These are phyloP conservation scores for Rhea pennata DNA, from an alignment of 2,113 vertebrate species.

Conservation along the genomic window DNA sequence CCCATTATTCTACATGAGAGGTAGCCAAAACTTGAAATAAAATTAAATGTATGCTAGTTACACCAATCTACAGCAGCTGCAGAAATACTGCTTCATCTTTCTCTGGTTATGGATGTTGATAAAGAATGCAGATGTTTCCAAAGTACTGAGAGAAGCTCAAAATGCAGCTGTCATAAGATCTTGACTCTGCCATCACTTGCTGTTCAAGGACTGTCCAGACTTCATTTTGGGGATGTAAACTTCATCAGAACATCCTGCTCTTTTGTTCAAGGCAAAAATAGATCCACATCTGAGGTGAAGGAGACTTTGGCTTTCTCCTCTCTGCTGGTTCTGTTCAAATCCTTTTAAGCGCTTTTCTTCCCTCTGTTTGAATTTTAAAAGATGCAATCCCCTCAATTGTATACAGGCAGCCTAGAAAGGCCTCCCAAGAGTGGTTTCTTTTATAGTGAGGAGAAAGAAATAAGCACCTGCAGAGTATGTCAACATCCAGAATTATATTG, in stretches of 20 bases:
- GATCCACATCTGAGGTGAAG: conserved; percentile 30
- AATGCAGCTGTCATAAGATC: conserved; percentile 49
- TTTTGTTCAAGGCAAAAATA: conserved; percentile 37
- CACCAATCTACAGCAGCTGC: conserved; percentile 46
- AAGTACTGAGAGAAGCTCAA: conserved; percentile 63
- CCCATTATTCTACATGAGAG: neutral
- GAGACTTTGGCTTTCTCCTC: conserved; percentile 1
- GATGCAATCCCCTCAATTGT: neutral
- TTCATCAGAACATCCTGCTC: conserved; percentile 59
- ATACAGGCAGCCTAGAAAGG: neutral
- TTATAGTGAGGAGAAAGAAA: neutral
- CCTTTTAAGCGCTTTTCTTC: conserved; percentile 1
- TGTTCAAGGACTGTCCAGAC: conserved; percentile 64
- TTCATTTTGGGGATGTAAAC: conserved; percentile 29
- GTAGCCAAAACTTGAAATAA: conserved; percentile 38
- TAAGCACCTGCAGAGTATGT: neutral
- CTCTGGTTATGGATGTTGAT: conserved; percentile 39
- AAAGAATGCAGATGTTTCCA: conserved; percentile 67
- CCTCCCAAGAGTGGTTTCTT: neutral
- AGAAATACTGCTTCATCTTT: conserved; percentile 52
- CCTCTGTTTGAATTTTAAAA: conserved; percentile 20
- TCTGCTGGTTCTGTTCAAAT: neutral
- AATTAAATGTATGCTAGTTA: conserved; percentile 7
- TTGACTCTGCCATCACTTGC: conserved; percentile 46
- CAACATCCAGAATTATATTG: neutral